Base-by-base conservation (phyloP, 2,888 invertebrate species). In the Encarsia formosa region DNA sequence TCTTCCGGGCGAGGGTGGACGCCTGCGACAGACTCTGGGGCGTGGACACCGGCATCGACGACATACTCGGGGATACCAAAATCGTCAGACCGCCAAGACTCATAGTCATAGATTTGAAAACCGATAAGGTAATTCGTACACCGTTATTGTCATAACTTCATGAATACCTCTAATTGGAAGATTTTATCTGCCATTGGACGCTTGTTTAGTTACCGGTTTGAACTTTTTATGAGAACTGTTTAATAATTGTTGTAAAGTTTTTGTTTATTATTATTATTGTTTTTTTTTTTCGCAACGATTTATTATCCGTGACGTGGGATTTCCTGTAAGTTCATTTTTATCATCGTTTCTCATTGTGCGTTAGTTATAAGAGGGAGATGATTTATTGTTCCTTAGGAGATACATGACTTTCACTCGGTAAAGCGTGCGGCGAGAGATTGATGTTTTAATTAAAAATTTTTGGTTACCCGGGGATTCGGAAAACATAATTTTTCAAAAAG, bases 1-100 rank as follows among this genome's bases (percentile, higher is more conserved):
- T 86, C 4, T 88, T 88, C 72, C 80, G 91, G 54, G 76, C 87
- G 19, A 80, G 78, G 58, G 83, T 86, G 1, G 91, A 91, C 68
- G 78, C 78, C 5, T 91, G 91, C 63, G 88, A 88, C 68, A 80
- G 91, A 38, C 78, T 91, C 8, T 91, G 91, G 90, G 85, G 88
- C 5, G 79, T 91, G 74, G 90, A 91, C 67, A 84, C 87, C 0
- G 91, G 89, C 47, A 73, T 88, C 31, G 83, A 85, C 35, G 87
- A 89, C 67, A 86, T 89, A 71, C 75, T 83, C 44, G 88, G 88
- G 67, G 74, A 76, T 65, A 64, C 59, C 8, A 65, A 63, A 15
- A 56, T 66, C 20, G 59, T 75, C 11, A 81, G 81, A 54, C 78
- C 78, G 0, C 82, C 85, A 6, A 81, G 85, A 1, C 77, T 88